phyloP scores from a whole-genome alignment of 2,888 invertebrate species.

The Eristalis arbustorum region DNA sequence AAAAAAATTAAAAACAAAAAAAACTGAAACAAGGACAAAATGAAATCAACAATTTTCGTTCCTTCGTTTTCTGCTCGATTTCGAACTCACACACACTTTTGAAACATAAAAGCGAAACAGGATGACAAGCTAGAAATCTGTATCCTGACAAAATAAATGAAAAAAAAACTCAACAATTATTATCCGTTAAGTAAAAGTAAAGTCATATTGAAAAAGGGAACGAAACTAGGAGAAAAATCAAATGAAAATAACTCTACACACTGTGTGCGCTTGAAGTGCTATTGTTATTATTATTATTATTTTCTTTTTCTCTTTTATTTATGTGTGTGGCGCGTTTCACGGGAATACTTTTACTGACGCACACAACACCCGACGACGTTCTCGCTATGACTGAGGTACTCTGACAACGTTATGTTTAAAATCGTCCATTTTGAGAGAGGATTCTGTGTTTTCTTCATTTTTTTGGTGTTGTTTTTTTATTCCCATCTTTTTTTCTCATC shows the following conservation, averaged over 20 bases:
- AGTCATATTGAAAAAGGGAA: constrained; percentile 1
- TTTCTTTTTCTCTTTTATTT: constrained; percentile 17
- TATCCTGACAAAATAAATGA: constrained; percentile 4
- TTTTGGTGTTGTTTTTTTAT: constrained; percentile 26
- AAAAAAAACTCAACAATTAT: constrained; percentile 22
- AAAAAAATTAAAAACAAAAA: constrained; percentile 5
- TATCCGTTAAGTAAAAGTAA: constrained; percentile 12
- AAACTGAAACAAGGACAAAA: constrained; percentile 42
- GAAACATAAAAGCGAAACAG: not conserved
- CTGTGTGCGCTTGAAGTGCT: constrained; percentile 36
- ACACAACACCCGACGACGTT: constrained; percentile 80
- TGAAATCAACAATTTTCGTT: constrained; percentile 61
- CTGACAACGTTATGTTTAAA: constrained; percentile 65
- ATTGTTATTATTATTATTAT: constrained; percentile 33
- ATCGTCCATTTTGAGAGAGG: constrained; percentile 62
- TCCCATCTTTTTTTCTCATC: not conserved
- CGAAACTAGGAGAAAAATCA: constrained; percentile 1
- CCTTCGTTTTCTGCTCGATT: constrained; percentile 4
- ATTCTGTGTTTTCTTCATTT: constrained; percentile 23
- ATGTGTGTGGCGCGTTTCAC: constrained; percentile 71
- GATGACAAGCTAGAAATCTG: constrained; percentile 38
- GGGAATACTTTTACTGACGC: constrained; percentile 72
- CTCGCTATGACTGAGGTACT: constrained; percentile 79
- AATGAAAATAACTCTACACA: constrained; percentile 45
- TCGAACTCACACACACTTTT: constrained; percentile 11